A percentile compares a stretch with the other conserved stretches of the same genome.
Evolutionary conservation across 2,113 vertebrate species (phyloP).

Genomic region (Romanogobio albipinnatus): DNA sequence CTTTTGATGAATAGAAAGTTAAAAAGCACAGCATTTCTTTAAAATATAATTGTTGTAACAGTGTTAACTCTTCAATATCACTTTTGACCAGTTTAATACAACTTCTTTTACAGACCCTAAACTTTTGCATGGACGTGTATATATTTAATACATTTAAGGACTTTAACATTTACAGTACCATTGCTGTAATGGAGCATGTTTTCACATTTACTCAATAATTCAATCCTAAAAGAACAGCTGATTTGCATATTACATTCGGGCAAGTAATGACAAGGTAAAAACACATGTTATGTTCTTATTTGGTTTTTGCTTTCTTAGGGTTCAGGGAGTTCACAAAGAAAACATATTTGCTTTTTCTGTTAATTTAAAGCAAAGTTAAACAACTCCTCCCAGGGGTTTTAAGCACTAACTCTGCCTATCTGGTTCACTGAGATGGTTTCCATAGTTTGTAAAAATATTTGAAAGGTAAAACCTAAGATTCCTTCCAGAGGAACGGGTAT

Average conservation of each 20-base stretch:
- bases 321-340: not conserved
- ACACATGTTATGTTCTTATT: not conserved
- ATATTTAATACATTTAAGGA: not conserved
- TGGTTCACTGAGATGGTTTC: conserved; percentile 12
- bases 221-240: not conserved
- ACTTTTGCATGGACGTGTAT: not conserved
- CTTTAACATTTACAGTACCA: not conserved
- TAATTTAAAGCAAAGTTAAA: no score
- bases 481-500: conserved; percentile 7
- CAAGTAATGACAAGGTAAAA: not conserved
- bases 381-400: not conserved
- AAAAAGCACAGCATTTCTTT: no score
- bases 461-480: conserved; percentile 34
- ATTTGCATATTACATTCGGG: not conserved
- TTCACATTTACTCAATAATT: not conserved
- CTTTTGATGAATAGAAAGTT: no score
- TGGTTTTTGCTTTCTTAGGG: not conserved
- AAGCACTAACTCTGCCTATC: not conserved
- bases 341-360: not conserved
- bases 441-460: conserved; percentile 37
- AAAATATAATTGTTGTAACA: no score
- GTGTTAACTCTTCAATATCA: no score
- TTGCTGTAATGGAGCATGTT: not conserved
- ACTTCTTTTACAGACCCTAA: not conserved
- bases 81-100: not conserved